These are phyloP conservation scores for Spisula subtruncata DNA, from an alignment of 2,888 invertebrate species.

Conservation along the genomic window DNA sequence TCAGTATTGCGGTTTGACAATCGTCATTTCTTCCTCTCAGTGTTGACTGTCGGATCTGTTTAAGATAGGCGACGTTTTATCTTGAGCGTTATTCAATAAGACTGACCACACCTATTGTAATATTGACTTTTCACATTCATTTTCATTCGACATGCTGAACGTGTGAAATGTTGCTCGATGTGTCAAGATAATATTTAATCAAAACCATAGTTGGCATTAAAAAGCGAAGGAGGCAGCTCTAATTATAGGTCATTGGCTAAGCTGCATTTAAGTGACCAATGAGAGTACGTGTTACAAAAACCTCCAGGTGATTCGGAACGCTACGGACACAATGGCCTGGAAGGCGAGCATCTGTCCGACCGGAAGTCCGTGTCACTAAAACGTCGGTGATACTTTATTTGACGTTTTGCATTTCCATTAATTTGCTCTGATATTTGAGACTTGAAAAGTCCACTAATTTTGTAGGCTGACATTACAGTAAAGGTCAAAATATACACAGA, in stretches of 20 bases:
- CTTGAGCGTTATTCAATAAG: not conserved
- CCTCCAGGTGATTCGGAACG: conserved; percentile 56
- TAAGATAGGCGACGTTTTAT: not conserved
- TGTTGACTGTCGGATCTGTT: not conserved
- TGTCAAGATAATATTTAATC: conserved; percentile 65
- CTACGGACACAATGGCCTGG: conserved; percentile 43
- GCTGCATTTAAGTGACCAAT: conserved; percentile 68
- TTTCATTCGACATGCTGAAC: conserved; percentile 42
- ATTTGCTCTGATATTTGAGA: conserved; percentile 3
- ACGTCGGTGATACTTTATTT: conserved; percentile 46
- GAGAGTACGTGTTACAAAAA: conserved; percentile 59
- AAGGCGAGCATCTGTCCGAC: conserved; percentile 53
- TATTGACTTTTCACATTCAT: conserved; percentile 51
- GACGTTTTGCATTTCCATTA: conserved; percentile 34
- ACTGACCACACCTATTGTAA: conserved; percentile 26
- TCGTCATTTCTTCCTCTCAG: not conserved
- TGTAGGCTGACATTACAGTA: too few species aligned
- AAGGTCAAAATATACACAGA: too few species aligned
- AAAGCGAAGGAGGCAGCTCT: conserved; percentile 57
- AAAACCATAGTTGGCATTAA: conserved; percentile 47
- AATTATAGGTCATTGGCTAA: conserved; percentile 66
- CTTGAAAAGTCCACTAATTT: not conserved
- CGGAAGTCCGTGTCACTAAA: conserved; percentile 55
- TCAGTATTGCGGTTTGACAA: not conserved
- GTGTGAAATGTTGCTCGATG: conserved; percentile 54